Percentiles rank a stretch among this genome's conserved stretches.
Conservation (phyloP, 2,113 vertebrate species). For the Mirza zaza region DNA sequence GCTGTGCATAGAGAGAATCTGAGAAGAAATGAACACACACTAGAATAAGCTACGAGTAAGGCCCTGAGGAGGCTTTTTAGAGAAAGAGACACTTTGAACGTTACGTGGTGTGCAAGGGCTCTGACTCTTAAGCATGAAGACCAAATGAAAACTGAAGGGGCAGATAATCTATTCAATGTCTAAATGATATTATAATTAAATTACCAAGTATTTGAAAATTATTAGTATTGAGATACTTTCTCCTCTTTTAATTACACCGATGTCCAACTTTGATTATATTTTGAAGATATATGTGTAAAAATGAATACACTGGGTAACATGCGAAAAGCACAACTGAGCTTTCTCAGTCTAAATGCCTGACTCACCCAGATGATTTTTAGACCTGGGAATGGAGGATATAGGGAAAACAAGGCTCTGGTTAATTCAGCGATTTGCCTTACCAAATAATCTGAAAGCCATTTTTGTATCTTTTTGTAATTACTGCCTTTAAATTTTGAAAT, state of each 20-base stretch:
- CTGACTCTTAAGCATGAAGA: background rate
- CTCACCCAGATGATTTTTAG: background rate
- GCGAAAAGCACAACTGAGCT: background rate
- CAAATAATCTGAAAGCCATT: background rate
- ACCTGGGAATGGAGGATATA: background rate
- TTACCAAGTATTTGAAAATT: background rate
- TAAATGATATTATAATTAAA: background rate
- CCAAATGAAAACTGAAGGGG: background rate
- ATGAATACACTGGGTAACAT: background rate
- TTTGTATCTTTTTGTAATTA: background rate
- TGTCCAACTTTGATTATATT: background rate
- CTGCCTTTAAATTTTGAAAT: constrained; percentile 1
- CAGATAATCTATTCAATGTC: background rate
- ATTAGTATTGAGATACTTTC: background rate
- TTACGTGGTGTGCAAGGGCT: background rate
- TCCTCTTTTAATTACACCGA: background rate
- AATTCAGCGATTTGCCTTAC: background rate
- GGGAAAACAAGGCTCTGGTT: background rate
- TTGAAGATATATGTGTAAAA: background rate
- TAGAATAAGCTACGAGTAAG: background rate
- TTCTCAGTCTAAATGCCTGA: background rate
- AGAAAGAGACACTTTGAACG: background rate
- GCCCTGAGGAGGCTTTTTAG: background rate
- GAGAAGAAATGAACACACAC: background rate
- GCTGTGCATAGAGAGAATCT: background rate